A percentile compares a stretch with the other conserved stretches of the same genome.
Evolutionary conservation across 2,888 invertebrate species (phyloP).

Genomic region (Tachystola acroxantha): DNA sequence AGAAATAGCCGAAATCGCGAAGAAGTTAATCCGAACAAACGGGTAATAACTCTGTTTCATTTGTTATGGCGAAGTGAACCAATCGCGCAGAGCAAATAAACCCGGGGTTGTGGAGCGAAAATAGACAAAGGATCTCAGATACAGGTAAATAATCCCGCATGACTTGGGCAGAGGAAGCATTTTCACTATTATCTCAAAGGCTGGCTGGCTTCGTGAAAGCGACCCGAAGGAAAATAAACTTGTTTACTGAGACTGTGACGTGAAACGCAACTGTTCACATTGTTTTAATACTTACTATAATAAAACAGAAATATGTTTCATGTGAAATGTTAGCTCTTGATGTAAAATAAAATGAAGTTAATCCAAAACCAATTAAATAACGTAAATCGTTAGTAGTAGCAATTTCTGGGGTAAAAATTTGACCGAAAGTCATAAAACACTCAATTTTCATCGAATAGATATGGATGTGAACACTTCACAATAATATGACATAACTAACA

Average conservation of each 20-base stretch:
- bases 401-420: too few relatives aligned
- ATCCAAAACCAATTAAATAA: too few relatives aligned
- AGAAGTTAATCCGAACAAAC: conserved; percentile 55
- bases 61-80: conserved; percentile 64
- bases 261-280: not conserved
- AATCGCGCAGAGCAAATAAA: conserved; percentile 69
- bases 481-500: too few relatives aligned
- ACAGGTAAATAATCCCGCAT: conserved; percentile 59
- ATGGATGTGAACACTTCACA: too few relatives aligned
- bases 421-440: too few relatives aligned
- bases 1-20: conserved; percentile 30
- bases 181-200: conserved; percentile 46
- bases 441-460: too few relatives aligned
- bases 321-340: too few relatives aligned
- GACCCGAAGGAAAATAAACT: conserved; percentile 33
- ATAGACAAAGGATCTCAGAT: conserved; percentile 71
- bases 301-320: not conserved
- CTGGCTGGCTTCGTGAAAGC: conserved; percentile 37
- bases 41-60: conserved; percentile 64
- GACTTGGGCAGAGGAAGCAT: conserved; percentile 52
- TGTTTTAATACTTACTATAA: not conserved
- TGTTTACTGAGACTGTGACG: conserved; percentile 27
- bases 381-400: too few relatives aligned
- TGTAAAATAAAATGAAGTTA: too few relatives aligned
- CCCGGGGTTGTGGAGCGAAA: conserved; percentile 65